phyloP scores from a whole-genome alignment of 2,888 invertebrate genomes.

The Glaucopsyche alexis region DNA sequence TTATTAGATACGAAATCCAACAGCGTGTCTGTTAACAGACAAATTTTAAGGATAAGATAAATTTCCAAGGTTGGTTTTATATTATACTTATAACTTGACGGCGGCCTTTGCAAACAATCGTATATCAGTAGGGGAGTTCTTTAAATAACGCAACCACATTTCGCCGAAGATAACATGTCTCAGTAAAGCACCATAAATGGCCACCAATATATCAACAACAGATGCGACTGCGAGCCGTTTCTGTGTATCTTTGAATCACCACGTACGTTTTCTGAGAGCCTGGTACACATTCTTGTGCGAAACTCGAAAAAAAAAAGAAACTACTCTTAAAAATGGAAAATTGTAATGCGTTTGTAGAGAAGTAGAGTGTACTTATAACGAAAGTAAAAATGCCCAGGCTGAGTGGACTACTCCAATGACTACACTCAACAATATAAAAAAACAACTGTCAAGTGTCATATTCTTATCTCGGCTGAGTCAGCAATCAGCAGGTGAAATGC shows the following conservation, averaged over 20 bases:
- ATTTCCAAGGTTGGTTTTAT: too few species aligned
- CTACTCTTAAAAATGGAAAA: background rate
- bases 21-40: too few species aligned
- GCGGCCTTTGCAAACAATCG: background rate
- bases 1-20: too few species aligned
- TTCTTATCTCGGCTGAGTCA: background rate
- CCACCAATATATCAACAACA: constrained; percentile 11
- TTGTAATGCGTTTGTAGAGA: background rate
- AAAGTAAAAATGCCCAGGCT: background rate
- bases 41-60: too few species aligned
- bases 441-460: constrained; percentile 1
- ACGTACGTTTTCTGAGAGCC: constrained; percentile 5
- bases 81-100: background rate
- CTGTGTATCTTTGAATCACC: constrained; percentile 20
- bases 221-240: constrained; percentile 8
- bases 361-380: background rate
- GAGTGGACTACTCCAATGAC: background rate
- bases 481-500: background rate
- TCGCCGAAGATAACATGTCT: constrained; percentile 18
- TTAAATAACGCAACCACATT: constrained; percentile 9
- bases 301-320: background rate
- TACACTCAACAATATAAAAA: background rate
- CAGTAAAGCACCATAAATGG: constrained; percentile 8
- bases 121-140: constrained; percentile 8
- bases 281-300: constrained; percentile 10